These are phyloP conservation scores for Myopa testacea DNA, from an alignment of 2,888 invertebrate genomes.

Conservation along the genomic window DNA sequence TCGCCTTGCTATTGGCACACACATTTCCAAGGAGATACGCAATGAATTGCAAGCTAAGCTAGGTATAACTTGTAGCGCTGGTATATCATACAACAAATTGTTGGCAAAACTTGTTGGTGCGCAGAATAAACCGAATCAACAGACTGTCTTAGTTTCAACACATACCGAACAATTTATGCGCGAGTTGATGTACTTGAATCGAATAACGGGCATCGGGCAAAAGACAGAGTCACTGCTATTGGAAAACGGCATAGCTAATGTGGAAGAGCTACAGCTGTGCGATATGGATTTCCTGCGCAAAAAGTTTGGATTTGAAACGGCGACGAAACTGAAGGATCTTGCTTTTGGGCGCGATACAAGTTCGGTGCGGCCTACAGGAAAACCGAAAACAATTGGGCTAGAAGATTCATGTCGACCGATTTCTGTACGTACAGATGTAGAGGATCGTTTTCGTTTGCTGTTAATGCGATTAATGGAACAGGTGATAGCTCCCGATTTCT, in stretches of 20 bases:
- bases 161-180: slow-evolving; percentile 76
- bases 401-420: slow-evolving; percentile 84
- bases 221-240: slow-evolving; percentile 76
- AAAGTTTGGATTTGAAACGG: slow-evolving; percentile 77
- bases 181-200: slow-evolving; percentile 73
- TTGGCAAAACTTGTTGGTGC: slow-evolving; percentile 82
- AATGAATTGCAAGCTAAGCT: slow-evolving; percentile 76
- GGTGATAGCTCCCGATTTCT: slow-evolving; percentile 64
- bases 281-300: slow-evolving; percentile 73
- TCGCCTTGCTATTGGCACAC: slow-evolving; percentile 77
- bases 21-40: slow-evolving; percentile 82
- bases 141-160: slow-evolving; percentile 82
- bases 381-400: slow-evolving; percentile 82
- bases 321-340: slow-evolving; percentile 76
- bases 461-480: slow-evolving; percentile 78
- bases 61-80: slow-evolving; percentile 83
- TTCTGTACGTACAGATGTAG: slow-evolving; percentile 79
- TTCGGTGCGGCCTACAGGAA: slow-evolving; percentile 79
- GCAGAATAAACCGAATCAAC: slow-evolving; percentile 83
- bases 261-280: slow-evolving; percentile 77
- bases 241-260: slow-evolving; percentile 75
- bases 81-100: slow-evolving; percentile 86
- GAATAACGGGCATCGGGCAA: slow-evolving; percentile 82
- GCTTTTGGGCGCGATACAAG: slow-evolving; percentile 81
- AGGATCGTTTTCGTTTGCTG: slow-evolving; percentile 77